These are phyloP conservation scores for Drosophila ogumai DNA, from an alignment of 1,140 invertebrate species.

Conservation along the genomic window DNA sequence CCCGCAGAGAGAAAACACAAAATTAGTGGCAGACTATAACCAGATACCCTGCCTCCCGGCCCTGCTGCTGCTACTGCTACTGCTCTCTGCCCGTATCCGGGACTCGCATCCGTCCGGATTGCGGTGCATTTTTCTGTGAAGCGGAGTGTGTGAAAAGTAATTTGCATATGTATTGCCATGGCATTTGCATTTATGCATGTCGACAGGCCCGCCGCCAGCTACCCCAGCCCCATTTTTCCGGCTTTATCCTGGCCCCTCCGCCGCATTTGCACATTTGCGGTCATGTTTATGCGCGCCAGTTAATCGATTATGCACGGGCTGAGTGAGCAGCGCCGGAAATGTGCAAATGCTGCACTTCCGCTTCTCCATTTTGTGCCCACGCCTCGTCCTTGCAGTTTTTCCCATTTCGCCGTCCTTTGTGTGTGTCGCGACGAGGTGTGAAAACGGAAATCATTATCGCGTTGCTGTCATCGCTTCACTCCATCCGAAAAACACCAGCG, in stretches of 20 bases:
- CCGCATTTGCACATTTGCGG: slow-evolving; percentile 78
- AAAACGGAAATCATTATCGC: slow-evolving; percentile 66
- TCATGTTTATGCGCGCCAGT: slow-evolving; percentile 80
- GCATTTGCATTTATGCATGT: slow-evolving; percentile 81
- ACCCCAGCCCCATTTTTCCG: not conserved
- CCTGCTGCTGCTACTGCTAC: not conserved
- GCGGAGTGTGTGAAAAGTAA: slow-evolving; percentile 55
- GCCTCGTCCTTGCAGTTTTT: slow-evolving; percentile 30
- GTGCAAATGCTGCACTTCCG: slow-evolving; percentile 78
- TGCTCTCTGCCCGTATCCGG: slow-evolving; percentile 13
- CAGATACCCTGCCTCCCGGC: not conserved
- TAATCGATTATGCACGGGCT: slow-evolving; percentile 80
- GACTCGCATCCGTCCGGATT: slow-evolving; percentile 42
- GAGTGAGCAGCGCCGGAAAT: slow-evolving; percentile 79
- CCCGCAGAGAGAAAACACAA: slow-evolving; percentile 48
- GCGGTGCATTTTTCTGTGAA: slow-evolving; percentile 46
- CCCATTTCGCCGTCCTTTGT: slow-evolving; percentile 41
- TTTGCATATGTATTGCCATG: slow-evolving; percentile 76
- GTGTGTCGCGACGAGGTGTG: slow-evolving; percentile 49
- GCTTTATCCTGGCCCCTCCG: slow-evolving; percentile 1
- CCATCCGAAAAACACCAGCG: not conserved
- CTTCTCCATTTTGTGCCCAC: slow-evolving; percentile 11
- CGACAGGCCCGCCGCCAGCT: slow-evolving; percentile 24
- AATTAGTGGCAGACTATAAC: slow-evolving; percentile 50
- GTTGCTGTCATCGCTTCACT: slow-evolving; percentile 36